Evolutionary conservation across 2,797 vertebrate genomes (phyloP), one percentile per base, ranked within the genome.

Genomic region (Sebastes trivittatus): DNA sequence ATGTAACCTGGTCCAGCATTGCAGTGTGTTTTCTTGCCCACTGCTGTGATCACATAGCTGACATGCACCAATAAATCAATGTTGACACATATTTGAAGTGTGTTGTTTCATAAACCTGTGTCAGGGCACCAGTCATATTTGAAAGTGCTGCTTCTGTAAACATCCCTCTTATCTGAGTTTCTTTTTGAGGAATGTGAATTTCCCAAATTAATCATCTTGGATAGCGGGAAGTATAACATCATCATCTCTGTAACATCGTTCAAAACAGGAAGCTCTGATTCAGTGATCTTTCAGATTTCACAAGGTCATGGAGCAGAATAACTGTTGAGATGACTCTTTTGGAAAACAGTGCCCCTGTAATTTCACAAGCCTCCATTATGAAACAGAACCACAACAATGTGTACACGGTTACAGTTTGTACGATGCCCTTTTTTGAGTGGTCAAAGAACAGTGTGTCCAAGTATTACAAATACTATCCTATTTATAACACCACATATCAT

Each of bases 211-310:
- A 10, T 85, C 67, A 81, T 10, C 2, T 46, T 14, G 13, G n/a
- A 64, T 30, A 6, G 2, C 1, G 10, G 69, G 20, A 87, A 73
- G 1, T 8, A n/a, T 13, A 14, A 5, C 4, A 13, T 9, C 7
- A 1, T 65, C 0, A 30, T 27, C 10, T 46, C 16, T 0, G 2
- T 2, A 25, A 61, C 0, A 34, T 9, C 2, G 10, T 30, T 77
- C 20, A 87, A 78, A 90, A 89, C 83, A 90, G 87, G 85, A 87
- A 85, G 64, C 10, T 69, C 32, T 22, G 4, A 7, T 14, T 34
- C 2, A 64, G 20, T 9, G 10, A 22, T 9, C 1, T 2, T 13
- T 20, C 1, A 11, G 55, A 60, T 66, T 67, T 72, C 65, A 74
- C 4, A 60, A 70, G 18, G 11, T 46, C 46, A 27, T 4, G 10